phyloP scores from a whole-genome alignment of 2,113 vertebrate species.

The Parus major region DNA sequence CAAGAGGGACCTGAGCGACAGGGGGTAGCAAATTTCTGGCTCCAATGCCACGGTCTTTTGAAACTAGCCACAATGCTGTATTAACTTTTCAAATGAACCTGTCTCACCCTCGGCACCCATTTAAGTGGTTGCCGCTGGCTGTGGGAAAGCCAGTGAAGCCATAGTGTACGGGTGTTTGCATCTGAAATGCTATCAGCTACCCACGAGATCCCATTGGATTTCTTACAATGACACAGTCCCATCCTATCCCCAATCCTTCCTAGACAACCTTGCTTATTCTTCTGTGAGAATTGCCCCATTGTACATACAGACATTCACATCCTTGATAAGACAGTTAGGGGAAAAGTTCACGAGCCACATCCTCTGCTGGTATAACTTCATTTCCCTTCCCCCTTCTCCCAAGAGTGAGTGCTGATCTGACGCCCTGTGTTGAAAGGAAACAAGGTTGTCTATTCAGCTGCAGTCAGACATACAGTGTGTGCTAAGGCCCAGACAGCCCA shows the following conservation, averaged over 20 bases:
- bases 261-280: not conserved
- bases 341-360: conserved; percentile 6
- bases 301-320: not conserved
- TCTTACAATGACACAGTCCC: not conserved
- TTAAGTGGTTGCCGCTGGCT: not conserved
- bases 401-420: conserved; percentile 7
- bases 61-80: not conserved
- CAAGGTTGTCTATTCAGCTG: conserved; percentile 51
- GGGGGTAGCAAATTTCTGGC: not conserved
- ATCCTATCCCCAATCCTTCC: not conserved
- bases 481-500: not conserved
- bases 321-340: not conserved
- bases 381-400: conserved; percentile 22
- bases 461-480: not conserved
- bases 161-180: fast-evolving
- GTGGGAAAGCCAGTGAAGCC: not conserved
- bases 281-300: not conserved
- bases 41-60: not conserved
- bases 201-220: not conserved
- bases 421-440: conserved; percentile 33
- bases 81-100: conserved; percentile 5
- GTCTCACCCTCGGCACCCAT: not conserved
- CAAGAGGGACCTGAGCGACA: not conserved
- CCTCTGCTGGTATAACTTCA: not conserved
- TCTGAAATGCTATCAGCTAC: not conserved